Evolutionary conservation across 2,797 vertebrate species (phyloP), one percentile per base, ranked within the genome.

Genomic region (Halcyon smyrnensis): DNA sequence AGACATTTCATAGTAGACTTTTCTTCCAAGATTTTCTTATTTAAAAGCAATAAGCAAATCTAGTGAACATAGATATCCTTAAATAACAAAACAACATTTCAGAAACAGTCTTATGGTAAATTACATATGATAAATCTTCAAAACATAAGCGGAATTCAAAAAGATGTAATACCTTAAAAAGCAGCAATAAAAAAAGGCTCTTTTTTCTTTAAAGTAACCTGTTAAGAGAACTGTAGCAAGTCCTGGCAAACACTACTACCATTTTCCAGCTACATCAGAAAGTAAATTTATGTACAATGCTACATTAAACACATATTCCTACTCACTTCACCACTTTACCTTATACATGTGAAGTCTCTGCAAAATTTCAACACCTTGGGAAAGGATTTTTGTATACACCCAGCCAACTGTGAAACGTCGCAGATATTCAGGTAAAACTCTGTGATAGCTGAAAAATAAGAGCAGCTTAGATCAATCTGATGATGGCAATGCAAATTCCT

Each of bases 351-450:
- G 98, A 30, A 99, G 98, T 51, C 99, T 98, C 98, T 99, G 99
- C 87, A 99, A 80, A 85, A 99, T 98, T 97, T 99, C 99, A 81
- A 99, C 99, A 20, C 98, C 98, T 54, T 98, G 98, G 57, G 99
- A 99, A 86, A 98, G 96, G 87, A 99, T 98, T 39, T 98, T 98
- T 4, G 99, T 99, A 82, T 99, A 99, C 43, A 99, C 97, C 99
- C 99, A 99, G 36, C 99, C 99, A 36, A 98, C 97, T 0, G 99
- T 99, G 97, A 99, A 99, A 95, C 98, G 98, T 8, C 99, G 98
- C 94, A 99, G 98, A 71, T 98, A 99, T 73, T 98, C 98, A 0
- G 99, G 99, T 46, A 99, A 97, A 60, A 92, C 83, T 80, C 98
- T 98, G 53, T 99, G 98, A 95, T 96, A 97, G 73, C 99, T 99